Evolutionary conservation across 2,888 invertebrate species (phyloP), one percentile per base, ranked within the genome.

Genomic region (Neoaliturus tenellus): DNA sequence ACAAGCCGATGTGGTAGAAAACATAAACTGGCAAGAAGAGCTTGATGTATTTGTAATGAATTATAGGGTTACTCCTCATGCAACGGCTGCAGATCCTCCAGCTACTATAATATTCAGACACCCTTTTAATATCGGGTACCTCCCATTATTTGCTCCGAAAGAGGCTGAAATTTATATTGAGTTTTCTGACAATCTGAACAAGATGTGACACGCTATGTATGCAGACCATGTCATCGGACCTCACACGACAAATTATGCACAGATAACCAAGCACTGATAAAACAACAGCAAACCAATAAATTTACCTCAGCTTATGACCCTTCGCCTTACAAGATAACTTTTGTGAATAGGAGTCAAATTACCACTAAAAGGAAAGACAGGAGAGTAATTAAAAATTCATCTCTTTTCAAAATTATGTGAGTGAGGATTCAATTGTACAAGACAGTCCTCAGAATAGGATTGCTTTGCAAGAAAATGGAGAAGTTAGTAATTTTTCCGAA

Each of bases 11-110:
- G 8, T 67, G 14, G 23, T 81, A 69, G 81, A 81, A 20, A 41
- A 41, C 10, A 81, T 69, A 67, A 81, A 67, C 23, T 73, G 81
- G 81, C 39, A 44, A 28, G 81, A 81, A 35, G 81, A 81, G 28
- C 35, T 81, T 28, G 62, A 67, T 17, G 67, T 35, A 8, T 81
- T 69, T 23, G 17, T 71, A 12, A n/a, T 81, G 58, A 55, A 20
- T 6, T 55, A 55, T n/a, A 55, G 55, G n/a, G 8, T 23, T 6
- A 55, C 55, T 8, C n/a, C 55, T 10, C 55, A 55, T 12, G 6
- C 39, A 39, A 39, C 39, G 12, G 12, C 39, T 39, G 39, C 6
- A 39, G 39, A 8, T 8, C 39, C 39, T 6, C 39, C 39, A 39
- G 39, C 39, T 39, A 39, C 8, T 39, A 39, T 39, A 39, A 39